phyloP scores from a whole-genome alignment of 2,888 invertebrate species.

The Torymus aiolomorphi region DNA sequence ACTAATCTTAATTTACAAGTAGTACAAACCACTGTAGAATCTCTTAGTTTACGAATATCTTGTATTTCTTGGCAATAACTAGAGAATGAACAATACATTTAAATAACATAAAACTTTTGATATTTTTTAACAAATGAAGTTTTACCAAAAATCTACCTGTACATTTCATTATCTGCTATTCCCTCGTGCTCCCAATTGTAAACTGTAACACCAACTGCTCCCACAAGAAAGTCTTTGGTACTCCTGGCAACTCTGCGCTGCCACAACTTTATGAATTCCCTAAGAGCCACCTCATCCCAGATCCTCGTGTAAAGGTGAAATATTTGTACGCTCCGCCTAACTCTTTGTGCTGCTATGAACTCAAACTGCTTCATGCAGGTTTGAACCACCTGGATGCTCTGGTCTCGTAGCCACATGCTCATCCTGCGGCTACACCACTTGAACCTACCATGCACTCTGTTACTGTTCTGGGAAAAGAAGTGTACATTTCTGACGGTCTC shows the following conservation, averaged over 20 bases:
- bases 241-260: conserved; percentile 75
- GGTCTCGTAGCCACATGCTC: conserved; percentile 67
- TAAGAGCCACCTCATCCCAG: conserved; percentile 80
- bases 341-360: conserved; percentile 78
- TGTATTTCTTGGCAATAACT: conserved; percentile 79
- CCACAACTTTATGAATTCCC: conserved; percentile 77
- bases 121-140: conserved; percentile 9
- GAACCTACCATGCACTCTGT: conserved; percentile 62
- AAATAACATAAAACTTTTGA: neutral
- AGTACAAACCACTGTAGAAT: conserved; percentile 78
- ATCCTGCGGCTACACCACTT: conserved; percentile 63
- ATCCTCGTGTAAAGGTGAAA: conserved; percentile 80
- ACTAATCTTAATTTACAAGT: conserved; percentile 76
- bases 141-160: conserved; percentile 69
- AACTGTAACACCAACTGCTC: conserved; percentile 77
- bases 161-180: conserved; percentile 78
- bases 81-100: conserved; percentile 44
- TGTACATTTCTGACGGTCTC: conserved; percentile 34
- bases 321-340: conserved; percentile 81
- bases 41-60: conserved; percentile 77
- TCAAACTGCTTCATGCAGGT: conserved; percentile 70
- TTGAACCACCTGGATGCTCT: conserved; percentile 65
- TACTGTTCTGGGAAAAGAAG: conserved; percentile 26
- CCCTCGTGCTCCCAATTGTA: conserved; percentile 82
- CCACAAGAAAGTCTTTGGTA: conserved; percentile 78